Evolutionary conservation across 1,140 invertebrate genomes (phyloP).

Genomic region (Cotesia typhae): DNA sequence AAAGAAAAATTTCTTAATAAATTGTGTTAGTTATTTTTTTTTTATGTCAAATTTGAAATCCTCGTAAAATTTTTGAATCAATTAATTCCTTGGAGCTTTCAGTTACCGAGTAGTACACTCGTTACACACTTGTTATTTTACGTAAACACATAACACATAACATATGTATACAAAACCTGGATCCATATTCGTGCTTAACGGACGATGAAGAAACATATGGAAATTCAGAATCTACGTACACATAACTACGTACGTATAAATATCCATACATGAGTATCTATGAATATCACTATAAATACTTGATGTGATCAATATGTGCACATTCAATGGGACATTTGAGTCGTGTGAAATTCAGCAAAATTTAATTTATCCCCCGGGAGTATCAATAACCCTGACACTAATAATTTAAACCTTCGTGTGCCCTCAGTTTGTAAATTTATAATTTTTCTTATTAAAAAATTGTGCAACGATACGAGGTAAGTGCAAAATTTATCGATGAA

Average conservation of each 20-base stretch:
- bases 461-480: neutral
- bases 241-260: neutral
- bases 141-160: too few species aligned
- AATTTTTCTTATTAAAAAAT: neutral
- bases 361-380: neutral
- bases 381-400: neutral
- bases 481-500: neutral
- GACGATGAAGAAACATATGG: constrained; percentile 9
- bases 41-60: too few species aligned
- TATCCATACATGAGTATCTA: too few species aligned
- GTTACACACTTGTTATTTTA: too few species aligned
- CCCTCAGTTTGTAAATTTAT: neutral
- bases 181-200: constrained; percentile 24
- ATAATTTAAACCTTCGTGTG: too few species aligned
- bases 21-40: too few species aligned
- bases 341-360: constrained; percentile 1
- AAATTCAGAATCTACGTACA: neutral
- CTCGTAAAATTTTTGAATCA: too few species aligned
- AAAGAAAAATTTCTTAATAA: too few species aligned
- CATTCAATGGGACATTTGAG: neutral
- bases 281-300: constrained; percentile 1
- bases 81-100: too few species aligned
- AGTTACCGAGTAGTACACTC: too few species aligned
- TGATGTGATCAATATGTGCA: constrained; percentile 16
- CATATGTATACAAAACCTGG: neutral